Conservation (phyloP, 2,888 invertebrate species). For the Opisthograptis luteolata region DNA sequence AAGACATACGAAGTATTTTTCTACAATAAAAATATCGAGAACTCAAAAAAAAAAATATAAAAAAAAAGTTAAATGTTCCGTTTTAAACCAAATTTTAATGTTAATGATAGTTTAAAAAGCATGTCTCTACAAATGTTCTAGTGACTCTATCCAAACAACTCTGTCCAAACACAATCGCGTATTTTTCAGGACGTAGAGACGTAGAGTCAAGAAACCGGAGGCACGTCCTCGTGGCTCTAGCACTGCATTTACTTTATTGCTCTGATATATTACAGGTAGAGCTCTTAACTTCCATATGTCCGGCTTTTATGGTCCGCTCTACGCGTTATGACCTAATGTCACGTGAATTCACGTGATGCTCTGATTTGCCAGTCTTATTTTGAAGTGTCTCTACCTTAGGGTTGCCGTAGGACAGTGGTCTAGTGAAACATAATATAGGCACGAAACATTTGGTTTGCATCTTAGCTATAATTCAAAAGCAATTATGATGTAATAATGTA, state of each 20-base stretch:
- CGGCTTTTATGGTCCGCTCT: slow-evolving; percentile 77
- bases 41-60: no score
- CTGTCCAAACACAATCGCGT: slow-evolving; percentile 14
- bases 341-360: slow-evolving; percentile 80
- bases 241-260: slow-evolving; percentile 82
- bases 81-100: no score
- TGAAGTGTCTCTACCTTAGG: slow-evolving; percentile 27
- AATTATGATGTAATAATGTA: no score
- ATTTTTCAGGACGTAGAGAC: slow-evolving; percentile 48
- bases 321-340: slow-evolving; percentile 79
- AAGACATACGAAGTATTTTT: no score
- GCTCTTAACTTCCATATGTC: slow-evolving; percentile 82
- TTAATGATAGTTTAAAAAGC: no score
- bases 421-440: background rate
- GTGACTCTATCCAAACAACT: slow-evolving; percentile 2
- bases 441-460: no score
- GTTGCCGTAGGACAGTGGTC: slow-evolving; percentile 20
- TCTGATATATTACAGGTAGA: slow-evolving; percentile 82
- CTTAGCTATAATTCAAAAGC: no score
- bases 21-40: no score
- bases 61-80: no score
- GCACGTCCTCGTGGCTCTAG: slow-evolving; percentile 71
- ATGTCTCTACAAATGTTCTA: background rate
- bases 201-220: slow-evolving; percentile 40
- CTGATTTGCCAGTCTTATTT: slow-evolving; percentile 52